Evolutionary conservation across 2,113 vertebrate genomes (phyloP).

Genomic region (Atlantisia rogersi): DNA sequence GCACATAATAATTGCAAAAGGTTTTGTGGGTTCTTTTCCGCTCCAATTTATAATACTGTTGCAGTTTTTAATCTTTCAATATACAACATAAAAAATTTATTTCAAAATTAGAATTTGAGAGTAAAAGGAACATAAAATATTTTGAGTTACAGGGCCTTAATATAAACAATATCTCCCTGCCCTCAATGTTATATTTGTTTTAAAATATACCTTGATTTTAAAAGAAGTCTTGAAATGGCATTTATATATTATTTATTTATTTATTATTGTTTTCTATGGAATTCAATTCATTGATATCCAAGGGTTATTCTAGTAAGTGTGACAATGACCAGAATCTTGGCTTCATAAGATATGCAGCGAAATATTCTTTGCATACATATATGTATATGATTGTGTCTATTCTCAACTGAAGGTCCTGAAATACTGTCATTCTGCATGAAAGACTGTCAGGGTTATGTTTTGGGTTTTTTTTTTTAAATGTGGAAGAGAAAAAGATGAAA

Average conservation of each 20-base stretch:
- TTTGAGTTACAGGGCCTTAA: background rate
- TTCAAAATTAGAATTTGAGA: background rate
- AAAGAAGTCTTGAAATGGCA: background rate
- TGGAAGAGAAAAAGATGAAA: background rate
- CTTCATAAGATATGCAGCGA: background rate
- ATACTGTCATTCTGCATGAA: background rate
- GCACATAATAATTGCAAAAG: background rate
- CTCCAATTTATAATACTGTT: background rate
- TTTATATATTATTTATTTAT: background rate
- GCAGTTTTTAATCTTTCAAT: background rate
- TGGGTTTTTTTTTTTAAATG: background rate
- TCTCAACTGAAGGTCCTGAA: background rate
- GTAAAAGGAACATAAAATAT: background rate
- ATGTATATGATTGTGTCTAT: background rate
- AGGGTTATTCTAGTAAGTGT: background rate
- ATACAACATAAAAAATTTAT: background rate
- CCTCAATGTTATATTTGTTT: fast-evolving
- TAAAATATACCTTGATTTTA: background rate
- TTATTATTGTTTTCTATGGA: background rate
- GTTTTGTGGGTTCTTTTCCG: background rate
- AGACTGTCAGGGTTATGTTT: background rate
- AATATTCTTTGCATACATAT: background rate
- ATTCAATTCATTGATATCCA: background rate
- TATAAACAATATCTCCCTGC: fast-evolving
- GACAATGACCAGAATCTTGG: background rate